Evolutionary conservation across 1,140 invertebrate genomes (phyloP).

Genomic region (Melanaphis sacchari): DNA sequence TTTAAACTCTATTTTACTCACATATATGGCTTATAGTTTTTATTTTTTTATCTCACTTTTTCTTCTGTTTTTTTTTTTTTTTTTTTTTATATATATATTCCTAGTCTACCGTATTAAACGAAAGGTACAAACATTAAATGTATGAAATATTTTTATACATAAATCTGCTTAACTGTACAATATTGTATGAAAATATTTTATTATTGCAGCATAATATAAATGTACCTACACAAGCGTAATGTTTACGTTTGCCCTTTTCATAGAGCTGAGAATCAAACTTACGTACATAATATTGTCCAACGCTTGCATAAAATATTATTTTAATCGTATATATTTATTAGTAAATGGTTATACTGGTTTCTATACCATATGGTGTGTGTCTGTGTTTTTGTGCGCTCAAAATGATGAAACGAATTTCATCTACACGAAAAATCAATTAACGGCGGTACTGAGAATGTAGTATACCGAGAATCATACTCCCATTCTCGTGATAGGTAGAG

Average conservation of each 20-base stretch:
- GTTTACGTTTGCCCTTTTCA: too few species aligned
- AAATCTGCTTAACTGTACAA: neutral
- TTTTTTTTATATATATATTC: too few species aligned
- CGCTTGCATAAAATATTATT: too few species aligned
- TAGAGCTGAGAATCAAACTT: too few species aligned
- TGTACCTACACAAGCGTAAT: too few species aligned
- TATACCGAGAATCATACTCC: neutral
- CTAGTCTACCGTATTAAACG: too few species aligned
- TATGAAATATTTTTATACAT: neutral
- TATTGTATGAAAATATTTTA: too few species aligned
- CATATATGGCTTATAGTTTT: neutral
- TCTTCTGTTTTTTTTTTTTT: fast-evolving
- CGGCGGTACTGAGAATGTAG: neutral
- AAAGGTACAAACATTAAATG: neutral
- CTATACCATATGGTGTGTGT: too few species aligned
- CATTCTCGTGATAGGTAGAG: neutral
- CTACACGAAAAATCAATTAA: neutral
- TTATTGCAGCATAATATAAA: too few species aligned
- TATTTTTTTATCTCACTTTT: neutral
- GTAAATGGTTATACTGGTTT: neutral
- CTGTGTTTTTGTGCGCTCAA: neutral
- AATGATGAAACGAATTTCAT: neutral
- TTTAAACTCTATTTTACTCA: neutral
- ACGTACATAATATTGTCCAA: too few species aligned
- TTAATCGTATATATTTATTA: neutral